Evolutionary conservation across 2,888 invertebrate genomes (phyloP).

Genomic region (Chloroclystis v-ata): DNA sequence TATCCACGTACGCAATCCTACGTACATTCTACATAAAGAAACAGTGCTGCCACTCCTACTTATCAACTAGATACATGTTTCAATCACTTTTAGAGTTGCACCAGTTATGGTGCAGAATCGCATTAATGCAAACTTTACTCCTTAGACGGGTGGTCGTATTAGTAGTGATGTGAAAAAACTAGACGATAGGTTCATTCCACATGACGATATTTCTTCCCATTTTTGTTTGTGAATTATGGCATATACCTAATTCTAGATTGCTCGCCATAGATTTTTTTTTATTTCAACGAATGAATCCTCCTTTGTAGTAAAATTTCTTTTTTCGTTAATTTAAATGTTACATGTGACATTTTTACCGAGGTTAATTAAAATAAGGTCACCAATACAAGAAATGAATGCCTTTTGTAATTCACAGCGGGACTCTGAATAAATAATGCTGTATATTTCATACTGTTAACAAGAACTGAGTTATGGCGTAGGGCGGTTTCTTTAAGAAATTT

Average conservation of each 20-base stretch:
- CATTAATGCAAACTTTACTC: constrained; percentile 54
- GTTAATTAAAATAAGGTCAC: constrained; percentile 43
- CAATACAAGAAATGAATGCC: constrained; percentile 24
- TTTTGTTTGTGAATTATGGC: neutral
- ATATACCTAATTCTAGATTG: too few species aligned
- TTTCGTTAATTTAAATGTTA: constrained; percentile 30
- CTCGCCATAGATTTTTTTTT: too few species aligned
- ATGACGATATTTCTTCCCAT: neutral
- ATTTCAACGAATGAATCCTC: too few species aligned
- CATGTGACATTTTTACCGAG: constrained; percentile 38
- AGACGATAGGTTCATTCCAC: constrained; percentile 25
- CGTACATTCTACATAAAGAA: constrained; percentile 2
- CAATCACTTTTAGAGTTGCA: constrained; percentile 47
- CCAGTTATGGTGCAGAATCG: constrained; percentile 54
- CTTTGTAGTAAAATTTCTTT: too few species aligned
- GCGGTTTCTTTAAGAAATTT: constrained; percentile 18
- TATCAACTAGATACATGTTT: constrained; percentile 49
- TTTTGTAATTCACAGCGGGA: constrained; percentile 22
- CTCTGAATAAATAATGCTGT: constrained; percentile 25
- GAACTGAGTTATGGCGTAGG: constrained; percentile 18
- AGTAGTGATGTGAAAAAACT: constrained; percentile 50
- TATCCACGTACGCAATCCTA: too few species aligned
- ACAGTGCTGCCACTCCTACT: constrained; percentile 12
- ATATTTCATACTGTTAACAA: constrained; percentile 19
- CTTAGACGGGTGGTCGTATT: constrained; percentile 61